Conservation (phyloP, 1,140 invertebrate species). For the Atopsyche davidsoni region DNA sequence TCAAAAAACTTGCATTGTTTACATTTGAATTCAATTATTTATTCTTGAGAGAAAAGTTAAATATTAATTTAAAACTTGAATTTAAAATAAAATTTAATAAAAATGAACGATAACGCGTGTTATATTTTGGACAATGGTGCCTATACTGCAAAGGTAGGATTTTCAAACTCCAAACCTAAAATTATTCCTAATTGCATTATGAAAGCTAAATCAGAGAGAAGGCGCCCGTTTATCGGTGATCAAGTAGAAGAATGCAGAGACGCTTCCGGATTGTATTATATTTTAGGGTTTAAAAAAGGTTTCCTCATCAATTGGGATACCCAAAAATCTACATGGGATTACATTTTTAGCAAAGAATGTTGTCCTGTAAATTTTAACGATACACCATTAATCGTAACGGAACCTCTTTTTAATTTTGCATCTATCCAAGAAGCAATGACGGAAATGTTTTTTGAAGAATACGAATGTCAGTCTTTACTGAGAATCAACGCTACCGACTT, state of each 20-base stretch:
- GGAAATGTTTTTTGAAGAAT: conserved; percentile 98
- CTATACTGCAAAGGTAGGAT: conserved; percentile 76
- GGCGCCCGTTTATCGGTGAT: conserved; percentile 88
- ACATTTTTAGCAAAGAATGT: conserved; percentile 85
- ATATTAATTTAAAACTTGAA: background rate
- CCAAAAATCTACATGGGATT: conserved; percentile 95
- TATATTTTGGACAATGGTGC: conserved; percentile 86
- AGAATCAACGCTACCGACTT: conserved; percentile 72
- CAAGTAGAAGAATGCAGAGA: conserved; percentile 95
- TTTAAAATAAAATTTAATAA: background rate
- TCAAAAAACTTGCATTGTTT: too few relatives aligned
- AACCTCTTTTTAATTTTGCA: conserved; percentile 91
- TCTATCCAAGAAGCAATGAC: conserved; percentile 89
- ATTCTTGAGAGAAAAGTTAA: too few relatives aligned
- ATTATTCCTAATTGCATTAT: conserved; percentile 93
- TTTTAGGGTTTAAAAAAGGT: conserved; percentile 92
- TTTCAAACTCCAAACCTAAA: conserved; percentile 64
- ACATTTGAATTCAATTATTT: too few relatives aligned
- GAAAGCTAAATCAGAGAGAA: conserved; percentile 94
- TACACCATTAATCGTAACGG: conserved; percentile 81
- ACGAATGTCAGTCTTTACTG: conserved; percentile 81
- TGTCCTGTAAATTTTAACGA: conserved; percentile 72
- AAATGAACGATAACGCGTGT: conserved; percentile 30
- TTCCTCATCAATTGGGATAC: conserved; percentile 94
- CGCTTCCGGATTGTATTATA: conserved; percentile 88